These are phyloP conservation scores for Sardina pilchardus DNA, from an alignment of 2,113 vertebrate species.

Conservation along the genomic window DNA sequence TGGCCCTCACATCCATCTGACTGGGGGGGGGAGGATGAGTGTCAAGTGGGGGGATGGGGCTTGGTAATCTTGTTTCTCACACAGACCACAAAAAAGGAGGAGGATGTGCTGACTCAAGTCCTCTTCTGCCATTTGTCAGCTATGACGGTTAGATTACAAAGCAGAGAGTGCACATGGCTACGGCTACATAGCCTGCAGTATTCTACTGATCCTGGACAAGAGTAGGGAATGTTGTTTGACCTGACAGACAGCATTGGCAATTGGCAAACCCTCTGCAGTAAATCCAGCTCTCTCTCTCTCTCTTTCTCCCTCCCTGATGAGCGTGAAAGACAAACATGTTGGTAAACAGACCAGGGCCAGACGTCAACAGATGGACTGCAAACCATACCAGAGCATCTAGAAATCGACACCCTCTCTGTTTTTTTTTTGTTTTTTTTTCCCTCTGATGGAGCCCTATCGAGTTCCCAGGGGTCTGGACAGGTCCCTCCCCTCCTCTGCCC, in stretches of 20 bases:
- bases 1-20: slow-evolving; percentile 10
- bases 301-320: background rate
- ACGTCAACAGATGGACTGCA: slow-evolving; percentile 44
- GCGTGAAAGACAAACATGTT: slow-evolving; percentile 24
- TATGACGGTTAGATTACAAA: slow-evolving; percentile 12
- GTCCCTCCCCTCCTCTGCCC: slow-evolving; percentile 25
- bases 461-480: slow-evolving; percentile 20
- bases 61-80: background rate
- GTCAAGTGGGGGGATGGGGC: background rate
- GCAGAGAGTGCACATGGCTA: background rate
- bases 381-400: background rate
- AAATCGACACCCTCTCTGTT: background rate
- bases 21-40: background rate
- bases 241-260: background rate
- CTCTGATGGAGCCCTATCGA: background rate
- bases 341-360: slow-evolving; percentile 32
- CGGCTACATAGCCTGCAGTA: background rate
- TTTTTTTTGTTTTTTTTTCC: background rate
- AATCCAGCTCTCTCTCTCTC: background rate
- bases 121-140: slow-evolving; percentile 23
- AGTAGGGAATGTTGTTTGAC: background rate
- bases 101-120: slow-evolving; percentile 7
- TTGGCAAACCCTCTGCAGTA: background rate
- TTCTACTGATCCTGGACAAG: background rate
- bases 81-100: background rate